These are phyloP conservation scores for Silurus asotus DNA, from an alignment of 2,113 vertebrate genomes.

Conservation along the genomic window DNA sequence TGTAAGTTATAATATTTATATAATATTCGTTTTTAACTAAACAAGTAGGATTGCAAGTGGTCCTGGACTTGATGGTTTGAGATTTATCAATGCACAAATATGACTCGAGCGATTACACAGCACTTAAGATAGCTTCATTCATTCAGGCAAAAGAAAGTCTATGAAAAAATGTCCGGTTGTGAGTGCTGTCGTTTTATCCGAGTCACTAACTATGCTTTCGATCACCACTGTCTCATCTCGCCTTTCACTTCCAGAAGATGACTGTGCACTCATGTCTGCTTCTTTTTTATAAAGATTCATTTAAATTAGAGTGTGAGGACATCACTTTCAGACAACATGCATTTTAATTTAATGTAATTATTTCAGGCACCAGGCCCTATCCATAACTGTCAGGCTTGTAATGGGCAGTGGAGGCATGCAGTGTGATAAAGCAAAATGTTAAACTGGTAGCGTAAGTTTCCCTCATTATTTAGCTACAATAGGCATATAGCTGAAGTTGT, in stretches of 20 bases:
- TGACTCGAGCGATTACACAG: not conserved
- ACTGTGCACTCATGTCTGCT: slow-evolving; percentile 34
- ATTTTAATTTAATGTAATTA: slow-evolving; percentile 80
- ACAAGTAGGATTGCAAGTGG: not conserved
- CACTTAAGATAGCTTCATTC: not conserved
- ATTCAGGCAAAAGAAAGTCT: not conserved
- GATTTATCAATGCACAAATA: not conserved
- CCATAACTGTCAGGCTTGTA: slow-evolving; percentile 77
- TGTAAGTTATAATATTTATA: no score
- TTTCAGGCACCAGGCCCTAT: slow-evolving; percentile 73
- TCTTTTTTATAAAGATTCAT: slow-evolving; percentile 63
- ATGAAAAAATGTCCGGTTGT: not conserved
- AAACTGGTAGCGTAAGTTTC: not conserved
- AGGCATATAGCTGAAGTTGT: not conserved
- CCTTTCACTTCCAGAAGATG: slow-evolving; percentile 55
- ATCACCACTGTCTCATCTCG: slow-evolving; percentile 60
- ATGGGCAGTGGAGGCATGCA: slow-evolving; percentile 62
- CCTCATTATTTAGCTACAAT: not conserved
- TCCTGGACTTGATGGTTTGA: not conserved
- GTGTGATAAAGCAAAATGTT: not conserved
- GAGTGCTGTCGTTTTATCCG: not conserved
- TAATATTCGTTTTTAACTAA: not conserved
- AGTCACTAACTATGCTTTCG: slow-evolving; percentile 39
- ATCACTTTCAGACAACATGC: slow-evolving; percentile 67
- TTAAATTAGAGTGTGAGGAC: slow-evolving; percentile 71